phyloP scores from a whole-genome alignment of 2,113 vertebrate genomes.

The Madoqua kirkii region DNA sequence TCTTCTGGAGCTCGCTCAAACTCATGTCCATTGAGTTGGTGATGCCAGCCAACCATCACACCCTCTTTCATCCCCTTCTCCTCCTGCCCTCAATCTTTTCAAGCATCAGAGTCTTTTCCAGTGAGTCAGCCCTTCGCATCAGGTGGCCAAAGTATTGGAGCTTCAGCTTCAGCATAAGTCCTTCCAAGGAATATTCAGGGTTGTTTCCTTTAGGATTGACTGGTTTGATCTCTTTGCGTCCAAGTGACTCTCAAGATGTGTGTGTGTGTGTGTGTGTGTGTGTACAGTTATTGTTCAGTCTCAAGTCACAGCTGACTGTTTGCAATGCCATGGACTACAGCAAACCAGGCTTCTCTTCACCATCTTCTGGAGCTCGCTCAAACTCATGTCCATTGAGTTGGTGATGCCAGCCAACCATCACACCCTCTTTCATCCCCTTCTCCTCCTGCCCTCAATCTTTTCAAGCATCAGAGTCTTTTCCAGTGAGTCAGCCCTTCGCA shows the following conservation, averaged over 20 bases:
- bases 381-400: neutral
- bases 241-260: neutral
- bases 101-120: neutral
- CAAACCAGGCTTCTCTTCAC: neutral
- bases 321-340: neutral
- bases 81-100: neutral
- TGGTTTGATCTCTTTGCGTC: neutral
- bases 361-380: neutral
- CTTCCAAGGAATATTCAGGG: neutral
- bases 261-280: neutral
- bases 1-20: neutral
- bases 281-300: neutral
- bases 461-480: neutral
- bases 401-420: neutral
- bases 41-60: neutral
- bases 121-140: neutral
- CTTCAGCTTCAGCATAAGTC: neutral
- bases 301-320: neutral
- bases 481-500: accelerated
- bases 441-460: neutral
- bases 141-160: neutral
- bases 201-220: neutral
- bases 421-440: neutral
- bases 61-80: neutral
- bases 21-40: neutral